These are phyloP conservation scores for Chloroceryle inda DNA, from an alignment of 2,797 vertebrate genomes.

Conservation along the genomic window DNA sequence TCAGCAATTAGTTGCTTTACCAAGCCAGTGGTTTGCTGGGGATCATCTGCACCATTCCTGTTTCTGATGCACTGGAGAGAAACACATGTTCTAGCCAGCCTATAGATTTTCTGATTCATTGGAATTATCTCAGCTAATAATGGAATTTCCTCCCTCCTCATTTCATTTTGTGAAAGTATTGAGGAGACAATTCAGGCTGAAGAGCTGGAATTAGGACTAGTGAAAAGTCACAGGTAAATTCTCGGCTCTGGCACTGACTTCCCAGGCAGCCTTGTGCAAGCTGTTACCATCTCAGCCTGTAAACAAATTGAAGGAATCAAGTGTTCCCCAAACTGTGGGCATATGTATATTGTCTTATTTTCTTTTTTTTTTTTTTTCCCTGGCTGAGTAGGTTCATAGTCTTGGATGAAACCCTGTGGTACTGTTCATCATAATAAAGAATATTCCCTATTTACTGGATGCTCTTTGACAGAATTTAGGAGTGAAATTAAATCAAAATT, in stretches of 20 bases:
- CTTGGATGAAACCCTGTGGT: background rate
- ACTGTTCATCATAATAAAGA: constrained; percentile 40
- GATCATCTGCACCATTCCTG: background rate
- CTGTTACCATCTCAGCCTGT: background rate
- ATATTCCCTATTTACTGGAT: constrained; percentile 16
- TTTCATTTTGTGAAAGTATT: background rate
- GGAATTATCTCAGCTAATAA: background rate
- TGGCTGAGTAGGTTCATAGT: background rate
- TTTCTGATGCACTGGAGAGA: background rate
- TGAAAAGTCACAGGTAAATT: background rate
- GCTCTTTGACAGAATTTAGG: constrained; percentile 31
- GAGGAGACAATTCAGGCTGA: background rate
- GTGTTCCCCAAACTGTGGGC: background rate
- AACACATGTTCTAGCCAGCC: background rate
- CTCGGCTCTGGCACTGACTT: background rate
- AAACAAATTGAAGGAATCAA: background rate
- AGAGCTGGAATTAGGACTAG: background rate
- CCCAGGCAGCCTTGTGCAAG: background rate
- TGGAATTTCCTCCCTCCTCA: background rate
- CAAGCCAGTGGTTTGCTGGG: background rate
- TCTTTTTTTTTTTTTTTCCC: background rate
- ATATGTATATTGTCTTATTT: background rate
- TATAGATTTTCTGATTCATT: background rate
- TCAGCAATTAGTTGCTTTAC: constrained; percentile 50
- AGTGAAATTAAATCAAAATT: constrained; percentile 47